phyloP scores from a whole-genome alignment of 2,113 vertebrate genomes.

The Gallinago jamesoni region DNA sequence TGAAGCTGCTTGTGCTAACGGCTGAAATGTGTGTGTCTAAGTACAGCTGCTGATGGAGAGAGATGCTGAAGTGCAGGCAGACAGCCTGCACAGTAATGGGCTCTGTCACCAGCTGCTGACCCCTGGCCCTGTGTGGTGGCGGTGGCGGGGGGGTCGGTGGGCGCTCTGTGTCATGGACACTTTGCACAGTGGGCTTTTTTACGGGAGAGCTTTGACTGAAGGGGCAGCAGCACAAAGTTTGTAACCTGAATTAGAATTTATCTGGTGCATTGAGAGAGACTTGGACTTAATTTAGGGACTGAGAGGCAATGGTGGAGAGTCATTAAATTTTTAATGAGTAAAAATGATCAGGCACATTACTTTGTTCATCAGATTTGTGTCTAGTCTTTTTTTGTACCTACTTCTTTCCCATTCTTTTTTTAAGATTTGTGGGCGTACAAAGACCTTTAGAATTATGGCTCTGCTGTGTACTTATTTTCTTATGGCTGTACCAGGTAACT shows the following conservation, averaged over 20 bases:
- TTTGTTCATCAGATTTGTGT: background rate
- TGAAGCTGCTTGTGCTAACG: background rate
- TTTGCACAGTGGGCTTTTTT: background rate
- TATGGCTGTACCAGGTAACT: background rate
- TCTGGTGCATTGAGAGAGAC: background rate
- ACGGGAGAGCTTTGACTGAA: background rate
- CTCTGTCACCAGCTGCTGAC: background rate
- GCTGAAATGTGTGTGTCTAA: accelerated
- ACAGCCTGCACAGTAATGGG: accelerated
- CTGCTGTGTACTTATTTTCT: background rate
- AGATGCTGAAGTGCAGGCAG: accelerated
- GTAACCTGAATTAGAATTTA: background rate
- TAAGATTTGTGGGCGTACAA: background rate
- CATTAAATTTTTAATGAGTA: background rate
- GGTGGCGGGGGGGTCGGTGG: accelerated
- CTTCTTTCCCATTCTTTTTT: background rate
- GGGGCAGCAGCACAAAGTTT: background rate
- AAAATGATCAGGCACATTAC: background rate
- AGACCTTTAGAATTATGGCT: background rate
- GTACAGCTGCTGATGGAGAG: background rate
- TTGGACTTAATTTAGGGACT: background rate
- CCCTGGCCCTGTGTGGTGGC: background rate
- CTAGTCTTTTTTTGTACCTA: background rate
- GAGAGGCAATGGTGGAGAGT: background rate
- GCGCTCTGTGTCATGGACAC: accelerated